phyloP scores from a whole-genome alignment of 1,140 invertebrate species.

The Drosophila virilis region DNA sequence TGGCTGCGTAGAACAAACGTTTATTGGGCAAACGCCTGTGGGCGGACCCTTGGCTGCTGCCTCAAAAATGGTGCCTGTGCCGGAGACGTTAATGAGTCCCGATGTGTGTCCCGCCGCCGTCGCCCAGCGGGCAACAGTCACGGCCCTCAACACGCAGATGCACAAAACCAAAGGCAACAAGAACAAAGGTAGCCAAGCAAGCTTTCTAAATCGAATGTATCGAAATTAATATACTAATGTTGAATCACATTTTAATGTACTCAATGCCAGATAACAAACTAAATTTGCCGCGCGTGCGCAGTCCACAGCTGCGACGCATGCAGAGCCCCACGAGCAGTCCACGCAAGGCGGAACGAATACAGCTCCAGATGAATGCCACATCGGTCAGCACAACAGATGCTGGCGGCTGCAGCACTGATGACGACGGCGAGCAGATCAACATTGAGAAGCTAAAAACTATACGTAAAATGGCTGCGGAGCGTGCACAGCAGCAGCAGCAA shows the following conservation, averaged over 20 bases:
- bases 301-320: conserved; percentile 72
- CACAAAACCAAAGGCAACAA: conserved; percentile 77
- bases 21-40: conserved; percentile 50
- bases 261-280: conserved; percentile 72
- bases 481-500: conserved; percentile 62
- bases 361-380: conserved; percentile 1
- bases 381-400: conserved; percentile 35
- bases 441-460: conserved; percentile 84
- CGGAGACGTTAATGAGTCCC: conserved; percentile 93
- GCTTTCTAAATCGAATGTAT: conserved; percentile 3
- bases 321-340: conserved; percentile 76
- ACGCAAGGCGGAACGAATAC: conserved; percentile 50
- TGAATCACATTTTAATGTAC: conserved; percentile 1
- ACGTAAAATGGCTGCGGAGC: conserved; percentile 84
- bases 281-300: conserved; percentile 76
- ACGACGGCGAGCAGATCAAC: conserved; percentile 83
- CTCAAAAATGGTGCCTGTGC: conserved; percentile 93
- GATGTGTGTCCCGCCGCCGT: conserved; percentile 88
- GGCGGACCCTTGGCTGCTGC: conserved; percentile 89
- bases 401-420: conserved; percentile 73
- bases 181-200: conserved; percentile 72
- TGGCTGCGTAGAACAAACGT: conserved; percentile 56
- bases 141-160: conserved; percentile 68
- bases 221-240: not conserved
- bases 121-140: conserved; percentile 71